Conservation (phyloP, 2,888 invertebrate species). For the Cantharis rufa region DNA sequence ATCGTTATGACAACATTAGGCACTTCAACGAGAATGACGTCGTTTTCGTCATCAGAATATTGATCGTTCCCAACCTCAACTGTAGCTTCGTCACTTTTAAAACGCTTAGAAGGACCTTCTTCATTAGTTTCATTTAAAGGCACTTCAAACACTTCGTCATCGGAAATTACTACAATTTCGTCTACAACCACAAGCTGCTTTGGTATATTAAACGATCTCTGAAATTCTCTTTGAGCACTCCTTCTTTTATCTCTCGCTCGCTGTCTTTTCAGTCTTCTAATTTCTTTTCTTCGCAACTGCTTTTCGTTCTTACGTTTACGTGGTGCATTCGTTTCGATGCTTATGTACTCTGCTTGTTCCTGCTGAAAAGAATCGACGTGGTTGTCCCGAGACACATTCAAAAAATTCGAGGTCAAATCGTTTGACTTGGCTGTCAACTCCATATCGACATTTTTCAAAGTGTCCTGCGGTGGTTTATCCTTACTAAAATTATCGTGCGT, state of each 20-base stretch:
- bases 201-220: background rate
- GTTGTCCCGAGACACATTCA: too few relatives aligned
- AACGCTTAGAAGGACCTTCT: background rate
- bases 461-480: background rate
- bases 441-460: background rate
- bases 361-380: background rate
- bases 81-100: background rate
- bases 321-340: background rate
- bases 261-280: background rate
- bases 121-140: background rate
- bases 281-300: background rate
- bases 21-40: conserved; percentile 37
- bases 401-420: background rate
- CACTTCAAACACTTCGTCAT: background rate
- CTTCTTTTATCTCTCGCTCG: background rate
- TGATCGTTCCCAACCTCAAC: background rate
- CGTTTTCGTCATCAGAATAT: conserved; percentile 22
- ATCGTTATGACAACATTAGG: background rate
- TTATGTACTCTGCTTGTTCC: background rate
- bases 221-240: background rate
- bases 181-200: background rate
- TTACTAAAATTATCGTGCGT: background rate
- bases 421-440: conserved; percentile 3
- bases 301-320: background rate
- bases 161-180: background rate